phyloP scores from a whole-genome alignment of 37 sponge, comb jelly and placozoan genomes.

The Cladorhizidae sp. region DNA sequence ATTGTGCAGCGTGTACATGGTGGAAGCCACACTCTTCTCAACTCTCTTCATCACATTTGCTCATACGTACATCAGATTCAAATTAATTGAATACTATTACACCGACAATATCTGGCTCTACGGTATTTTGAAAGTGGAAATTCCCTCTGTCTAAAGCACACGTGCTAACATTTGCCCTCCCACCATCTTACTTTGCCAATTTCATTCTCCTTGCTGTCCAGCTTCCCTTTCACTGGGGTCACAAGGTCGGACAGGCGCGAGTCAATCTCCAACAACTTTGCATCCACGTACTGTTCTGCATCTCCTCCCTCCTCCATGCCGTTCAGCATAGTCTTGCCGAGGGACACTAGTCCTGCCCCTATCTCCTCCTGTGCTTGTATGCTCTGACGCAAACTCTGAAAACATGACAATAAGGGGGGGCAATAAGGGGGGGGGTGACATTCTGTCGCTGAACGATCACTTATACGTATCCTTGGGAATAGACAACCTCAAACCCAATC shows the following conservation, averaged over 20 bases:
- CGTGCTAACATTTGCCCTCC: no score
- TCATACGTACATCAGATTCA: neutral
- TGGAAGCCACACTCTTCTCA: no score
- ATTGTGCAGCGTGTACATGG: no score
- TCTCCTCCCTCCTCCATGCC: slow-evolving; percentile 6
- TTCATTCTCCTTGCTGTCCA: slow-evolving; percentile 3
- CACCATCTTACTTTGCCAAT: slow-evolving; percentile 6
- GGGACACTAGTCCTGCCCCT: neutral
- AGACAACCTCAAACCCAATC: no score
- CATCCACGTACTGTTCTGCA: slow-evolving; percentile 20
- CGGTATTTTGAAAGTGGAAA: no score
- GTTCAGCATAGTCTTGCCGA: slow-evolving; percentile 13
- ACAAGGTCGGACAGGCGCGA: slow-evolving; percentile 17
- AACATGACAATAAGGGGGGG: no score
- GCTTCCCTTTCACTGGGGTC: neutral
- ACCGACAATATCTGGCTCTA: neutral
- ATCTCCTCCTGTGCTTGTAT: slow-evolving; percentile 1
- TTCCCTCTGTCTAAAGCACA: no score
- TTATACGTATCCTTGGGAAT: no score
- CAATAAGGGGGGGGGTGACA: no score
- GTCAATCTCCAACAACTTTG: slow-evolving; percentile 1
- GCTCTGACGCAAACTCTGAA: neutral
- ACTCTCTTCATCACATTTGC: neutral
- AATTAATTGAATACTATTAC: neutral
- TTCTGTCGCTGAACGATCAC: no score